Base-by-base conservation (phyloP, 1,140 invertebrate species). In the Trichonephila inaurata region DNA sequence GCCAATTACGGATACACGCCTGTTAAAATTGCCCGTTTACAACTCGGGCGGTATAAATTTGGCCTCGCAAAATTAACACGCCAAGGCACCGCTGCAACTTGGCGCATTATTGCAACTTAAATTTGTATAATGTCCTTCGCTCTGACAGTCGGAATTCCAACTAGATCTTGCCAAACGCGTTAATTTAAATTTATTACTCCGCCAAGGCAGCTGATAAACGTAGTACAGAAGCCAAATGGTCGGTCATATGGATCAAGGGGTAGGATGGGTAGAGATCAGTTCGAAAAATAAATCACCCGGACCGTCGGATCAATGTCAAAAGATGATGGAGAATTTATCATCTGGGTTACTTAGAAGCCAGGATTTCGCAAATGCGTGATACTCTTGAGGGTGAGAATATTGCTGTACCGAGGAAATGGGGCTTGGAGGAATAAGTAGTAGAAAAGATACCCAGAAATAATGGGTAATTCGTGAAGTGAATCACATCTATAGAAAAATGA, bases 81-180 rank as follows among this genome's bases (percentile, higher is more conserved):
- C 72, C 72, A 77, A 77, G 33, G 72, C 28, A 33, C 72, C 72
- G 18, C 28, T 33, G 72, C 72, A 16, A 33, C 72, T 77, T 77
- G 72, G 72, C 28, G 72, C 72, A 28, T 77, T 77, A 77, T 77
- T 77, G 72, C 72, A 77, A 77, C 72, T 77, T 77, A 77, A 77
- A 77, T 77, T 77, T 77, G 72, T 77, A 33, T 77, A 77, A 77
- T 77, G 72, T 77, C 72, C 72, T 77, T 3, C 14, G 24, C 28
- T 40, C 33, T 77, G 72, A 77, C 72, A 77, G 72, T 77, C 33
- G 72, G 72, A 77, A 77, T 77, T 77, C 72, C 33, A 77, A 77
- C 72, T 77, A 77, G 72, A 77, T 77, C 72, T 40, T 28, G 72
- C 72, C 72, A 77, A 77, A 77, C 72, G 72, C 72, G 72, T 77